A percentile compares a stretch with the other conserved stretches of the same genome.
phyloP scores from a whole-genome alignment of 2,113 vertebrate species.

The Arenaria interpres region DNA sequence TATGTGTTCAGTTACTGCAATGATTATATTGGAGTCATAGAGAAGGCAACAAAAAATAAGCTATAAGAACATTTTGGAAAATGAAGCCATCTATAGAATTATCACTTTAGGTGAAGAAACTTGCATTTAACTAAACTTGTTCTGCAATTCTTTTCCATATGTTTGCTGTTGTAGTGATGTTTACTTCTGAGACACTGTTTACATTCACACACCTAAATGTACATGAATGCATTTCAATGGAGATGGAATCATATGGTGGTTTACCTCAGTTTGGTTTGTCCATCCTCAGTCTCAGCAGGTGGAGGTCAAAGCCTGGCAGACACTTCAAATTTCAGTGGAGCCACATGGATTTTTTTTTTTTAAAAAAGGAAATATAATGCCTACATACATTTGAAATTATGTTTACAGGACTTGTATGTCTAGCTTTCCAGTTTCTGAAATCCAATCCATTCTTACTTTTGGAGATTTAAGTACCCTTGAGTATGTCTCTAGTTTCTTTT shows the following conservation, averaged over 20 bases:
- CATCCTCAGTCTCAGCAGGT: neutral
- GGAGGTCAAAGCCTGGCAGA: neutral
- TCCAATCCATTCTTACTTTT: neutral
- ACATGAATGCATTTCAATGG: neutral
- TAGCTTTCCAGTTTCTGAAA: neutral
- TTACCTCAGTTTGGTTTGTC: neutral
- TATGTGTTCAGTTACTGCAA: neutral
- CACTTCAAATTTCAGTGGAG: neutral
- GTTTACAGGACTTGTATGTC: neutral
- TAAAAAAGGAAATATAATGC: neutral
- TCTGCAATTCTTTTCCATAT: neutral
- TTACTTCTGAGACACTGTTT: neutral
- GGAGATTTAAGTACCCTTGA: neutral
- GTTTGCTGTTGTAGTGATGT: neutral
- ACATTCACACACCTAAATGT: neutral
- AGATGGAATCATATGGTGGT: neutral
- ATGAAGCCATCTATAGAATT: neutral
- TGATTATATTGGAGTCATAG: neutral
- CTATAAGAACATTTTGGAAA: neutral
- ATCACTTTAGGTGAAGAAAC: neutral
- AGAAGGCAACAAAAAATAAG: neutral
- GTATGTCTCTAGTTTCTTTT: neutral
- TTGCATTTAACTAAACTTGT: neutral
- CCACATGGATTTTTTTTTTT: neutral
- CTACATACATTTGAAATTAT: neutral